These are phyloP conservation scores for Arrhopalites spinosus DNA, from an alignment of 2,888 invertebrate genomes.

Conservation along the genomic window DNA sequence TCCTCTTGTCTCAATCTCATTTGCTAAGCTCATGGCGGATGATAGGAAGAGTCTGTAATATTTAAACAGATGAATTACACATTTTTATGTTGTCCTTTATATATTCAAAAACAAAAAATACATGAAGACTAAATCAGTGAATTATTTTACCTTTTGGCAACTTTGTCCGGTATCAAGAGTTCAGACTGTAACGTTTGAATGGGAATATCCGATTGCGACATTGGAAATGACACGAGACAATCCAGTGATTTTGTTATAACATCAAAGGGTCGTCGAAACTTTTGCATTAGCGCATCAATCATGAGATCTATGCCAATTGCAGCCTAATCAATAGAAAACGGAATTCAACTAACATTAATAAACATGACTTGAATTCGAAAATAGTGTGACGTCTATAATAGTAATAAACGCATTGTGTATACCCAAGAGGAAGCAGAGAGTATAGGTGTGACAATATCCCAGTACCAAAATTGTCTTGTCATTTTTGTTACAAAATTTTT, in stretches of 20 bases:
- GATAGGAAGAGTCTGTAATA: constrained; percentile 69
- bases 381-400: too few species aligned
- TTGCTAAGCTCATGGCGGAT: constrained; percentile 71
- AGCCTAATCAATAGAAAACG: constrained; percentile 36
- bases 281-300: constrained; percentile 26
- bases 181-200: not conserved
- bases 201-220: not conserved
- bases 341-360: not conserved
- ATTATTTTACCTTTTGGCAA: constrained; percentile 18
- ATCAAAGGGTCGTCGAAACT: not conserved
- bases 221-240: constrained; percentile 8
- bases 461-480: constrained; percentile 53
- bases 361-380: not conserved
- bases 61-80: too few species aligned
- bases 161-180: not conserved
- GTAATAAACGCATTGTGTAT: too few species aligned
- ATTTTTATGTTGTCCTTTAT: not conserved
- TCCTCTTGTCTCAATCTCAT: constrained; percentile 67
- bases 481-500: constrained; percentile 50
- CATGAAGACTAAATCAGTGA: too few species aligned
- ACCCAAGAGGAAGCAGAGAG: constrained; percentile 47
- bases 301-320: constrained; percentile 46
- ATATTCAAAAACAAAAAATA: not conserved
- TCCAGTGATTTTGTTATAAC: not conserved
- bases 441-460: constrained; percentile 52